These are phyloP conservation scores for Bugula neritina DNA, from an alignment of 2,888 invertebrate species.

Conservation along the genomic window DNA sequence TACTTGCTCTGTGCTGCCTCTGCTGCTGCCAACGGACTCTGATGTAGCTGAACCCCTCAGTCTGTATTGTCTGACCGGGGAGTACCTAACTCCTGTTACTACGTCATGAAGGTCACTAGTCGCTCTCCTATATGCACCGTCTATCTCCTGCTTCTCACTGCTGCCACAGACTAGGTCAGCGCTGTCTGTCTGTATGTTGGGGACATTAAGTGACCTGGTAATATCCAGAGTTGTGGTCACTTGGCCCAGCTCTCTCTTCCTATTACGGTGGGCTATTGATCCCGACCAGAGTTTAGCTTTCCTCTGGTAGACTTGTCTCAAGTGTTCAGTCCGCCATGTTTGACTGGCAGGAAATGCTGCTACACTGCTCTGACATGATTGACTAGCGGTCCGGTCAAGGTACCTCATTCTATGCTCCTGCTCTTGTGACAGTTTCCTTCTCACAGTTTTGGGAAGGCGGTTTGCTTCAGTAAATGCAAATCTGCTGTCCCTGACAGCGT, in stretches of 20 bases:
- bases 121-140: background rate
- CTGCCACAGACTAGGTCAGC: background rate
- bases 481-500: background rate
- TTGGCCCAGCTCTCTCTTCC: background rate
- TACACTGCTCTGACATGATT: background rate
- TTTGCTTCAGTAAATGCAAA: conserved; percentile 10
- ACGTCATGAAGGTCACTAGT: background rate
- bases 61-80: background rate
- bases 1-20: background rate
- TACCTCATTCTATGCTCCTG: background rate
- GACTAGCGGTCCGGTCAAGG: background rate
- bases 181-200: background rate
- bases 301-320: background rate
- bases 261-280: background rate
- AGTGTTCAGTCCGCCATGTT: background rate
- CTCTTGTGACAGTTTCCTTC: conserved; percentile 10
- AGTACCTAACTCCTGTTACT: background rate
- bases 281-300: conserved; percentile 20
- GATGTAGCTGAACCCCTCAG: background rate
- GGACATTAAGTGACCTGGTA: background rate
- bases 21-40: background rate
- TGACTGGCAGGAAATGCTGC: background rate
- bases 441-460: background rate
- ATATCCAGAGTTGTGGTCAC: background rate
- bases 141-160: background rate